Conservation (phyloP, 2,797 vertebrate species). For the Hippocampus kuda region DNA sequence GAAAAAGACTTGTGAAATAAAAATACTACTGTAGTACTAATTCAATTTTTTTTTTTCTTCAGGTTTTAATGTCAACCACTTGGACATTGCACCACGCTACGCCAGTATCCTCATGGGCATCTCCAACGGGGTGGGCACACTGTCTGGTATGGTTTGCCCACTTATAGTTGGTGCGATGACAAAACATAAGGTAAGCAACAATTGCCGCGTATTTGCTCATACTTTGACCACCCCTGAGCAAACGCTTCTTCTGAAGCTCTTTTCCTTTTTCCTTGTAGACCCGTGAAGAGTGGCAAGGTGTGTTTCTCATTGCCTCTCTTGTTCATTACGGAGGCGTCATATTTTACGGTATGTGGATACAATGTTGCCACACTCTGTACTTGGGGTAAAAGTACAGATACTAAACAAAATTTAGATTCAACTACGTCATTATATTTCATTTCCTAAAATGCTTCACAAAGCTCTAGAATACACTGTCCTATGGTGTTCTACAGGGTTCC, state of each 20-base stretch:
- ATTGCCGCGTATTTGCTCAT: neutral
- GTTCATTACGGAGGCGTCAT: constrained; percentile 87
- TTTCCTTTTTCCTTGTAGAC: constrained; percentile 46
- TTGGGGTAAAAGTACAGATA: neutral
- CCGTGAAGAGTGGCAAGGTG: constrained; percentile 72
- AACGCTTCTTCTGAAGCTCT: no score
- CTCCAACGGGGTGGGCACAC: constrained; percentile 84
- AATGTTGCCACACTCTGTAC: neutral
- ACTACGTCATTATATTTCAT: no score
- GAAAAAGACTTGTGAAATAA: no score
- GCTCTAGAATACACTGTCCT: no score
- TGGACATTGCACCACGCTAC: constrained; percentile 87
- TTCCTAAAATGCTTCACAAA: no score
- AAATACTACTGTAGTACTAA: no score
- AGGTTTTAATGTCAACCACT: constrained; percentile 90
- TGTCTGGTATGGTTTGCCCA: constrained; percentile 91
- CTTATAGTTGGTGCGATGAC: constrained; percentile 89
- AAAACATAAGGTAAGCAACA: constrained; percentile 75
- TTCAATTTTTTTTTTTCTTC: neutral
- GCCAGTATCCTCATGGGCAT: constrained; percentile 92
- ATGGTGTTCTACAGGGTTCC: no score
- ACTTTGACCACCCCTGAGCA: neutral
- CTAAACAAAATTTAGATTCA: neutral
- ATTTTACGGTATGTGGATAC: constrained; percentile 73
- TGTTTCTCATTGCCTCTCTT: constrained; percentile 87